phyloP scores from a whole-genome alignment of 1,140 invertebrate species.

The Acromyrmex echinatior region DNA sequence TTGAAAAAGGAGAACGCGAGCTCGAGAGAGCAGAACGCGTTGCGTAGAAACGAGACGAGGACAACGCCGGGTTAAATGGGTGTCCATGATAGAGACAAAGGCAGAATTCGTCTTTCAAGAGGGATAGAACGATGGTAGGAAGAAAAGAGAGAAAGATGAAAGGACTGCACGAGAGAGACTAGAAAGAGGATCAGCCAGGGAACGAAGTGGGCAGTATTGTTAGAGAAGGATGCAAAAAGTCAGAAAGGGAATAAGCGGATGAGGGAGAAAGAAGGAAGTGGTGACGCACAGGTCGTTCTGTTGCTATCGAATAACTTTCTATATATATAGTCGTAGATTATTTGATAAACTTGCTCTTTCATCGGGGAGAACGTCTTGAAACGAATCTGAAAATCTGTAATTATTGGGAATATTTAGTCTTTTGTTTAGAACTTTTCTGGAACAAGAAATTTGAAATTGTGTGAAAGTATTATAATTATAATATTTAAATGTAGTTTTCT shows the following conservation, averaged over 20 bases:
- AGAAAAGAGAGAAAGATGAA: conserved; percentile 5
- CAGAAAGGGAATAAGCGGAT: conserved; percentile 47
- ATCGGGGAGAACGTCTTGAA: not conserved
- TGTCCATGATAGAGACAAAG: conserved; percentile 39
- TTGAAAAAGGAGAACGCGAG: conserved; percentile 16
- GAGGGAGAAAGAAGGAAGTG: conserved; percentile 49
- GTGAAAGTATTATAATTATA: not conserved
- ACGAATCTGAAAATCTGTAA: not conserved
- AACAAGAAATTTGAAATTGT: not conserved
- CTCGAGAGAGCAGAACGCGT: conserved; percentile 15
- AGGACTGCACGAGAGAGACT: conserved; percentile 17
- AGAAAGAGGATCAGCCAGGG: conserved; percentile 22
- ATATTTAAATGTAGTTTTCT: not conserved
- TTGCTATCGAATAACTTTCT: conserved; percentile 20
- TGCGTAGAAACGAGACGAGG: conserved; percentile 27
- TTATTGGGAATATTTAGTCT: not conserved
- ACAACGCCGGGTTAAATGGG: conserved; percentile 18
- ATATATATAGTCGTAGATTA: conserved; percentile 1
- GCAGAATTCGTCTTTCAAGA: conserved; percentile 28
- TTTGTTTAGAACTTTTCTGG: not conserved
- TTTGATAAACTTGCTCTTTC: conserved; percentile 49
- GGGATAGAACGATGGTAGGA: not conserved
- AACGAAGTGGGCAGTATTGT: conserved; percentile 22
- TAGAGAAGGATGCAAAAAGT: not conserved
- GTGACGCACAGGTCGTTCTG: conserved; percentile 15